Conservation (phyloP, 2,113 vertebrate species). For the Nipponia nippon region DNA sequence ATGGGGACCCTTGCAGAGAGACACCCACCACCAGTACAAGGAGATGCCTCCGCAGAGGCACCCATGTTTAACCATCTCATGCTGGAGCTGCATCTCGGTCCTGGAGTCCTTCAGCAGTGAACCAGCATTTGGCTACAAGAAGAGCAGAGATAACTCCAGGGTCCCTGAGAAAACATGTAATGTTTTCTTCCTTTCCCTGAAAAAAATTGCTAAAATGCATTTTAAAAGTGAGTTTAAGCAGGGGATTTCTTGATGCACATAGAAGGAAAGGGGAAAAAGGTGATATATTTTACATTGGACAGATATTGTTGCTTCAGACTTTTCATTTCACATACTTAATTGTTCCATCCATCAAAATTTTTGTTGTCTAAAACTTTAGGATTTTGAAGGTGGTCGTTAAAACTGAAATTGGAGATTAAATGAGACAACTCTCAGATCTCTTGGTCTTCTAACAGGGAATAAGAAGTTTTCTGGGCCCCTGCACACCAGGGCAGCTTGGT, state of each 20-base stretch:
- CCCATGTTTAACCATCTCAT: rapidly evolving
- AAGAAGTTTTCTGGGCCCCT: too few relatives aligned
- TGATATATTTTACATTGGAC: neutral
- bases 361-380: neutral
- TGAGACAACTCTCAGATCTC: neutral
- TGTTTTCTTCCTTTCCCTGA: neutral
- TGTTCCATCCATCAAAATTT: neutral
- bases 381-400: neutral
- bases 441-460: neutral
- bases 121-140: neutral
- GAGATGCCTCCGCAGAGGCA: neutral
- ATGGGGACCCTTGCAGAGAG: neutral
- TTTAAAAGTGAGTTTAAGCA: neutral
- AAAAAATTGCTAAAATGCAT: neutral
- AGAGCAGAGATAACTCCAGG: neutral
- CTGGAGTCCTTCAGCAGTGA: neutral
- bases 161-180: neutral
- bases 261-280: neutral
- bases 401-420: neutral
- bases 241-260: neutral
- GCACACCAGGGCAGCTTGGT: too few relatives aligned
- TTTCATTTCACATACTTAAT: neutral
- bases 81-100: neutral
- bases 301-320: neutral
- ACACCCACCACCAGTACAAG: neutral